These are phyloP conservation scores for Chaenocephalus aceratus DNA, from an alignment of 2,113 vertebrate species.

Conservation along the genomic window DNA sequence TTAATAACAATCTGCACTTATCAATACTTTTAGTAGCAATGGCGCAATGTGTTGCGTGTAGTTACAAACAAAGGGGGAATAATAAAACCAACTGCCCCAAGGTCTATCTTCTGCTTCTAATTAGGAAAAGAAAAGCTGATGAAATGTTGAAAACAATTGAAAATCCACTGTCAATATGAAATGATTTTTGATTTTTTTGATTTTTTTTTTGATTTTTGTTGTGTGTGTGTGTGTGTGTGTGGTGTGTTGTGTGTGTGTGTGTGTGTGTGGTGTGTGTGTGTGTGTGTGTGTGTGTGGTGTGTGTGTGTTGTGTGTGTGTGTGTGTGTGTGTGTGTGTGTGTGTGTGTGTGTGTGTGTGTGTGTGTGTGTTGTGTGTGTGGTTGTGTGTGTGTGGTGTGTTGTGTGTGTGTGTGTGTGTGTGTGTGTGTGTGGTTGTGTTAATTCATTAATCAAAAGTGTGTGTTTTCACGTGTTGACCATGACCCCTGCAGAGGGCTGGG, in stretches of 20 bases:
- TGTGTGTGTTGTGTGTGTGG: neutral
- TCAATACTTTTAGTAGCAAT: neutral
- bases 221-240: neutral
- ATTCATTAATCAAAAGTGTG: conserved; percentile 7
- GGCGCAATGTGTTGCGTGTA: neutral
- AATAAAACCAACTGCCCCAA: neutral
- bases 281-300: too few relatives aligned
- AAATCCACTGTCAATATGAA: conserved; percentile 2
- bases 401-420: too few relatives aligned
- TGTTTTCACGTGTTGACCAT: conserved; percentile 18
- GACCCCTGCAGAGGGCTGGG: conserved; percentile 25
- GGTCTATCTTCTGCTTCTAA: neutral
- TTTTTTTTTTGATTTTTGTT: too few relatives aligned
- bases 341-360: too few relatives aligned
- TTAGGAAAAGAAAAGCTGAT: conserved; percentile 18
- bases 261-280: too few relatives aligned
- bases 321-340: too few relatives aligned
- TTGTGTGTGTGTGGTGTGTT: too few relatives aligned
- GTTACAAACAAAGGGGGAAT: neutral
- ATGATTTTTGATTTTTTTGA: too few relatives aligned
- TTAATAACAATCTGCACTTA: neutral
- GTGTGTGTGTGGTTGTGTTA: neutral
- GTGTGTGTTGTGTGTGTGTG: too few relatives aligned
- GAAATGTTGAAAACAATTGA: conserved; percentile 1
- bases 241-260: too few relatives aligned